Base-by-base conservation (phyloP, 2,888 invertebrate species). In the Mythimna impura region DNA sequence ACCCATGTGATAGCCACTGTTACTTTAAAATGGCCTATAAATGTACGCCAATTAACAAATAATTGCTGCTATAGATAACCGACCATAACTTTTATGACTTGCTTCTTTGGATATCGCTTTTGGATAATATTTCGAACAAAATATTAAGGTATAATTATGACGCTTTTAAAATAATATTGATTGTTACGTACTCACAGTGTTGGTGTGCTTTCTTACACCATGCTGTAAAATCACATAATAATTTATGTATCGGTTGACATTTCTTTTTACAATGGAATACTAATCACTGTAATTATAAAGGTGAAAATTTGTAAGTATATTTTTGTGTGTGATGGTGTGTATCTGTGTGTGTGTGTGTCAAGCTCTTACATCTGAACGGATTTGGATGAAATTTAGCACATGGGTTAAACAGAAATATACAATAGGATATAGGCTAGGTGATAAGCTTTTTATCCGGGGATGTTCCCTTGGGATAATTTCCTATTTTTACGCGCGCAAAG, bases 21-120 rank as follows among this genome's bases (percentile, higher is more conserved):
- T 67, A 81, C 86, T 86, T 87, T 85, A 89, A 90, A 92, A 91
- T 89, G 89, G 90, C 89, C 91, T 91, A 92, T 91, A 91, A 90
- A 93, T 88, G 76, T 87, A 89, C 88, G 88, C 88, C 92, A 92
- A 93, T 93, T 93, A 92, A 89, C 88, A 84, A 87, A 86, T 88
- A 90, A 91, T 91, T 88, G 87, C 88, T 83, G 80, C 82, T 67
- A 81, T 82, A 89, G 89, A 89, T 90, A 90, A 86, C 84, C 34
- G 25, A 66, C 73, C 71, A 64, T 80, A 86, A 82, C 67, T 76
- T 76, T 85, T 67, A 80, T 67, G 30, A 60, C 58, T 76, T 57
- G 62, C 71, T 82, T 74, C 62, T 71, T 63, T 62, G 67, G 76
- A 67, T 83, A 83, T 73, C 36, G 54, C 22, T 80, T 82, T 72